phyloP scores from a whole-genome alignment of 1,140 invertebrate species.

The Elysia chlorotica region DNA sequence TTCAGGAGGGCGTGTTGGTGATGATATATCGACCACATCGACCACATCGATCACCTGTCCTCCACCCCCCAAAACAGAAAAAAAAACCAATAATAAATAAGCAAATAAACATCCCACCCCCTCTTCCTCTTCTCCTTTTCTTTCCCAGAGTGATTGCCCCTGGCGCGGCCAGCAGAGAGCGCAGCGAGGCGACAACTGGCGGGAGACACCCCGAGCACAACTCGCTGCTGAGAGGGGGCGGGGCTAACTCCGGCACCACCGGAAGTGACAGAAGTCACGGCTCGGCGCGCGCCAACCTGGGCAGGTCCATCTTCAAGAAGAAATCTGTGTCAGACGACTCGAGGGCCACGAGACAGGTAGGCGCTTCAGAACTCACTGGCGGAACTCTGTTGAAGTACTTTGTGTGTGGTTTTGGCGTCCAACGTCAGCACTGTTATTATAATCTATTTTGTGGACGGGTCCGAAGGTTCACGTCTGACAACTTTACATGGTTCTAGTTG shows the following conservation, averaged over 20 bases:
- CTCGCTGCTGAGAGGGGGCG: too few species aligned
- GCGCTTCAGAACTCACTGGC: neutral
- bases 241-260: neutral
- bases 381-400: neutral
- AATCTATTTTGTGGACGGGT: neutral
- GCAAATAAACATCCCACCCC: neutral
- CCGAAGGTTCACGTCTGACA: neutral
- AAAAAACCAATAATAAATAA: too few species aligned
- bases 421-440: neutral
- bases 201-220: neutral
- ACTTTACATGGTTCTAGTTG: neutral
- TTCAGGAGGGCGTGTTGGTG: too few species aligned
- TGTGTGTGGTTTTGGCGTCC: too few species aligned
- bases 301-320: neutral
- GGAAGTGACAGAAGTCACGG: neutral
- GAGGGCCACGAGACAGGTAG: constrained; percentile 10
- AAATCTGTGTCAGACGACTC: neutral
- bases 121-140: constrained; percentile 1
- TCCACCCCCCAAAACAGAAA: too few species aligned
- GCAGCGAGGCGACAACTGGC: neutral
- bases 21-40: too few species aligned
- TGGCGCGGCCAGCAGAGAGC: neutral
- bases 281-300: neutral
- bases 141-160: constrained; percentile 2
- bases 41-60: too few species aligned